Conservation (phyloP, 2,113 vertebrate species). For the Hyperopisus bebe region DNA sequence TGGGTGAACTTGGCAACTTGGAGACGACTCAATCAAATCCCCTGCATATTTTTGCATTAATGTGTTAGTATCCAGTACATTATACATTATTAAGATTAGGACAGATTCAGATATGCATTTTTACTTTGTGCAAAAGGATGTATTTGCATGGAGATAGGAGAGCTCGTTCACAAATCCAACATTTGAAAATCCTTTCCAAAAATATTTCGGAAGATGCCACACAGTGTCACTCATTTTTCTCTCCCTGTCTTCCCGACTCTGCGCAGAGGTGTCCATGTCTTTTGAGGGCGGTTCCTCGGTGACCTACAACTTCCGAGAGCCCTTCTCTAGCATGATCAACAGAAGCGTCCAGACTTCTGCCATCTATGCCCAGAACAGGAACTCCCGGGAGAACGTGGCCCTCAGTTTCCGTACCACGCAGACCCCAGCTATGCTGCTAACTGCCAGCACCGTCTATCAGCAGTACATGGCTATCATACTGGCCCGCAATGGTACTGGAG, state of each 20-base stretch:
- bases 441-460: constrained; percentile 66
- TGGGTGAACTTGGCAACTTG: constrained; percentile 21
- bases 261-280: constrained; percentile 74
- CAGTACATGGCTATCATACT: constrained; percentile 72
- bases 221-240: not conserved
- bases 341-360: constrained; percentile 61
- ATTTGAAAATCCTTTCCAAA: constrained; percentile 10
- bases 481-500: constrained; percentile 68
- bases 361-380: constrained; percentile 58
- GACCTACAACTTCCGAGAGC: constrained; percentile 74
- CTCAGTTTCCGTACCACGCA: constrained; percentile 68
- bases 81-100: constrained; percentile 8
- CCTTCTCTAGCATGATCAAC: constrained; percentile 72
- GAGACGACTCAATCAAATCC: constrained; percentile 2
- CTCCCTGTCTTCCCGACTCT: not conserved
- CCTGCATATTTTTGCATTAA: constrained; percentile 37
- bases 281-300: constrained; percentile 72
- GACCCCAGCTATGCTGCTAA: constrained; percentile 68
- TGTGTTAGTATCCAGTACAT: constrained; percentile 18
- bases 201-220: not conserved
- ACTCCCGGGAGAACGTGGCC: constrained; percentile 65
- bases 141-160: constrained; percentile 21
- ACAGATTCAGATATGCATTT: not conserved
- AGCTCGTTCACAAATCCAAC: not conserved
- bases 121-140: constrained; percentile 5